These are phyloP conservation scores for Catocala sponsa DNA, from an alignment of 2,888 invertebrate species.

Conservation along the genomic window DNA sequence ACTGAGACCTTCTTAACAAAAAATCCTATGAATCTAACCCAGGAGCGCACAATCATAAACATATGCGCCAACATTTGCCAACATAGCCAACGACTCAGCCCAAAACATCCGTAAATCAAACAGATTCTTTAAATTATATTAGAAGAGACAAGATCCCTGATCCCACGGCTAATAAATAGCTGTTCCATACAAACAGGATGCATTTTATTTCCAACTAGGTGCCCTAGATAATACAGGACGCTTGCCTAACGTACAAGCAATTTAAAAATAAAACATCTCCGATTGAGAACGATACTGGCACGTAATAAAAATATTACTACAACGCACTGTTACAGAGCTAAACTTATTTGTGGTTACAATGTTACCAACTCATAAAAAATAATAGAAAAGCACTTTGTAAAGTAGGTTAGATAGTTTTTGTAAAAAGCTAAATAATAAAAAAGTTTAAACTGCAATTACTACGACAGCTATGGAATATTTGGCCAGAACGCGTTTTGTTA, in stretches of 20 bases:
- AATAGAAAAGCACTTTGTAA: background rate
- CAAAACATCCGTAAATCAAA: too few species aligned
- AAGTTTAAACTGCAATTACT: too few species aligned
- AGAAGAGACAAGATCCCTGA: background rate
- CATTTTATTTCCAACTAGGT: conserved; percentile 24
- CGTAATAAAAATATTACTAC: conserved; percentile 44
- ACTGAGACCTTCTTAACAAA: too few species aligned
- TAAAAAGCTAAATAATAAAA: too few species aligned
- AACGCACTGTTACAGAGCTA: conserved; percentile 25
- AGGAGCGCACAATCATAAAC: too few species aligned
- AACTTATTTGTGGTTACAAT: conserved; percentile 41
- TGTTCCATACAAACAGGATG: conserved; percentile 26
- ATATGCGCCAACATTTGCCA: too few species aligned
- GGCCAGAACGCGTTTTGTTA: too few species aligned
- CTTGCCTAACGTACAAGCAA: conserved; percentile 31
- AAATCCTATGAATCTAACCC: too few species aligned
- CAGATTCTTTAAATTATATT: too few species aligned
- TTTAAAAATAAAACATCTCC: conserved; percentile 46
- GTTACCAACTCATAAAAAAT: conserved; percentile 13
- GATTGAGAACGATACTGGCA: conserved; percentile 16
- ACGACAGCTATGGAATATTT: too few species aligned
- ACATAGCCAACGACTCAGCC: too few species aligned
- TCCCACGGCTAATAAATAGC: background rate
- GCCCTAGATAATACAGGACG: conserved; percentile 39
- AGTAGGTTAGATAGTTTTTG: background rate